Base-by-base conservation (phyloP, 2,888 invertebrate species). In the Dromius quadrimaculatus region DNA sequence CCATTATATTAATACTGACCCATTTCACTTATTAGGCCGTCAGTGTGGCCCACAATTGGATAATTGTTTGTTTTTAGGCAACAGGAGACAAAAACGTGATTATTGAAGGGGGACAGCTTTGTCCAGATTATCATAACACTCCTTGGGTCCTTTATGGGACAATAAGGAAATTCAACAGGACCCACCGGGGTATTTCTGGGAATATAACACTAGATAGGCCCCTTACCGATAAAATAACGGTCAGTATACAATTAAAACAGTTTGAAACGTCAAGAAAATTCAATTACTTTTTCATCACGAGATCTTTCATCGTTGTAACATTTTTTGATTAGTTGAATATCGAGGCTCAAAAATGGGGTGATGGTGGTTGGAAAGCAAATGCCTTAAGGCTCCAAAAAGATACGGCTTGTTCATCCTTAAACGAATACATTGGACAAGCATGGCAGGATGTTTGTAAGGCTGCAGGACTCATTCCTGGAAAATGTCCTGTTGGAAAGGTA, bases 301-400 rank as follows among this genome's bases (percentile, higher is more conserved):
- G n/a, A n/a, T n/a, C n/a, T n/a, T n/a, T n/a, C n/a, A n/a, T n/a
- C n/a, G n/a, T n/a, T n/a, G n/a, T n/a, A n/a, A n/a, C n/a, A n/a
- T n/a, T n/a, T n/a, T n/a, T n/a, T n/a, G 1, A 3, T n/a, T 19
- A 50, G 47, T n/a, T 50, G n/a, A 23, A 50, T 4, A 50, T 50
- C 11, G 23, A 50, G 22, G 47, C 47, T 4, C 47, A 50, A 4
- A 50, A 50, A 50, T 50, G 47, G 47, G 13, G 47, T 13, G 47
- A 50, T 3, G 47, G 47, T 8, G 47, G 47, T 22, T 50, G 47
- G 47, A 50, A 50, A 50, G 47, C 47, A 4, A 50, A 50, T 23
- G 47, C 47, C 11, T 23, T 50, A 6, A 22, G 47, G 11, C 13
- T 50, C 15, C 22, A 50, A 13, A 50, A 50, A 13, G 23, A 50